Percentiles rank a stretch among this genome's conserved stretches.
phyloP scores from a whole-genome alignment of 2,797 vertebrate species.

The Megalops cyprinoides region DNA sequence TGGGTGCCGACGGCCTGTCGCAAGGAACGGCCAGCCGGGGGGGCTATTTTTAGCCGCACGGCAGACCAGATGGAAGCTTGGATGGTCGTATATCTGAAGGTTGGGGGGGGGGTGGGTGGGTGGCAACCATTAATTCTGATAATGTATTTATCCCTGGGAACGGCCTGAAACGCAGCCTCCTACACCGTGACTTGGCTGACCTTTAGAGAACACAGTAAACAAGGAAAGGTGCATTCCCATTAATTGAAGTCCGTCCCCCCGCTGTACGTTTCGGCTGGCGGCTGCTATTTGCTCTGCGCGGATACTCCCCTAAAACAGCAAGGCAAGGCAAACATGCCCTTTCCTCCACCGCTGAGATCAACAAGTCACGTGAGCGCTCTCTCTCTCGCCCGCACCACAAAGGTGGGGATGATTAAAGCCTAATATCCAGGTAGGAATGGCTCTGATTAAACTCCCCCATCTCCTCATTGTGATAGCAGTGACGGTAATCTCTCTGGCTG shows the following conservation, averaged over 20 bases:
- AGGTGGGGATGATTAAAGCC: constrained; percentile 68
- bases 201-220: constrained; percentile 91
- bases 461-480: background rate
- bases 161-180: constrained; percentile 87
- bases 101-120: constrained; percentile 52
- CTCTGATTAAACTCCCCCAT: constrained; percentile 52
- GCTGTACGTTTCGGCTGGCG: constrained; percentile 81
- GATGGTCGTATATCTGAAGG: constrained; percentile 71
- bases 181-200: constrained; percentile 88
- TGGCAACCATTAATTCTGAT: constrained; percentile 91
- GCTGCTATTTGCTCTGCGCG: constrained; percentile 86
- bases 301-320: constrained; percentile 80
- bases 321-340: constrained; percentile 79
- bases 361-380: constrained; percentile 66
- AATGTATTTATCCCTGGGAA: constrained; percentile 97
- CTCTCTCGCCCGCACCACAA: constrained; percentile 62
- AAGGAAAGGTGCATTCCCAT: constrained; percentile 89
- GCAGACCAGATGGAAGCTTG: constrained; percentile 85
- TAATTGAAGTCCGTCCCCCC: constrained; percentile 83
- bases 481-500: background rate
- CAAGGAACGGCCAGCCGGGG: too few relatives aligned
- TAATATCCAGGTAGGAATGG: constrained; percentile 56
- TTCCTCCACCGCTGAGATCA: constrained; percentile 66
- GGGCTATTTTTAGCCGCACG: constrained; percentile 85
- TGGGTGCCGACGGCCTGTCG: background rate